phyloP scores from a whole-genome alignment of 2,113 vertebrate species.

The Blennius ocellaris region DNA sequence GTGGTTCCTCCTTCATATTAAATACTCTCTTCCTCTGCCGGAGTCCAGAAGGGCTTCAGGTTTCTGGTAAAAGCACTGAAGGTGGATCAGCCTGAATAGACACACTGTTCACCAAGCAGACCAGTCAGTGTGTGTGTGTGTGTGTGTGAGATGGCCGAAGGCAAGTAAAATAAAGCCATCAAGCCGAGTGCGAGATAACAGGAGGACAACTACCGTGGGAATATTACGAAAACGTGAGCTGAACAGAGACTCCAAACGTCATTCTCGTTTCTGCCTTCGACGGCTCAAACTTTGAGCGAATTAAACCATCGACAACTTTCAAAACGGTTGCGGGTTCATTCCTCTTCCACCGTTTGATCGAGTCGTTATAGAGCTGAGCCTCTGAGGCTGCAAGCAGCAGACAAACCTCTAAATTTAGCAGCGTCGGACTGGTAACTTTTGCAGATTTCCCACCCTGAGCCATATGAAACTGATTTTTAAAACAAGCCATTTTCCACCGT shows the following conservation, averaged over 20 bases:
- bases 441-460: conserved; percentile 3
- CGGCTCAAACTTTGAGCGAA: background rate
- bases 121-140: conserved; percentile 55
- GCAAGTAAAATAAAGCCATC: conserved; percentile 46
- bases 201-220: conserved; percentile 19
- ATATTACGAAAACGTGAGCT: conserved; percentile 18
- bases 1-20: background rate
- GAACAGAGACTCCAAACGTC: background rate
- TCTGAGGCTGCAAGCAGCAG: background rate
- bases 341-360: background rate
- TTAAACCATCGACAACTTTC: background rate
- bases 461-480: conserved; percentile 8
- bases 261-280: background rate
- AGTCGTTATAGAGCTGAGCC: background rate
- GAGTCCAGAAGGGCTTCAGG: conserved; percentile 68
- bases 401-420: conserved; percentile 16
- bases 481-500: conserved; percentile 38
- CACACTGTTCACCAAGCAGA: conserved; percentile 78
- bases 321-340: background rate
- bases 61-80: conserved; percentile 86
- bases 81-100: conserved; percentile 83
- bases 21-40: background rate
- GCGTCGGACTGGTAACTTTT: background rate
- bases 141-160: conserved; percentile 21
- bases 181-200: conserved; percentile 14